phyloP scores from a whole-genome alignment of 2,113 vertebrate species.

The Thamnophis sirtalis region DNA sequence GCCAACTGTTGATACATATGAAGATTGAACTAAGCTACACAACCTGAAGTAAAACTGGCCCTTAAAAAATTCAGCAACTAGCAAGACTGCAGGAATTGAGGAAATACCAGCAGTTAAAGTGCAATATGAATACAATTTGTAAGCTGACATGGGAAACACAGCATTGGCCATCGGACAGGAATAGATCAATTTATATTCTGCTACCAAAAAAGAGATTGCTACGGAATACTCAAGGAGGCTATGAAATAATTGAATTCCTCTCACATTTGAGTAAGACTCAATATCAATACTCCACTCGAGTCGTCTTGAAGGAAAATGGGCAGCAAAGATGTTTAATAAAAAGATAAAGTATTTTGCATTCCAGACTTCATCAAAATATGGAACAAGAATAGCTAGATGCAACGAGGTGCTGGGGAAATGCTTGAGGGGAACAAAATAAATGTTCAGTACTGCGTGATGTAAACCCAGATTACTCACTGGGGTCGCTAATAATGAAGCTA shows the following conservation, averaged over 20 bases:
- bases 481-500: not conserved
- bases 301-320: too few relatives aligned
- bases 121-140: not conserved
- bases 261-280: not conserved
- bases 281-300: not conserved
- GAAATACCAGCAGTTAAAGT: not conserved
- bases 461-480: not conserved
- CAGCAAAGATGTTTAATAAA: too few relatives aligned
- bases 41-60: not conserved
- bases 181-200: not conserved
- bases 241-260: not conserved
- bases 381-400: not conserved
- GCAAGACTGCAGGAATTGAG: not conserved
- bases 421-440: not conserved
- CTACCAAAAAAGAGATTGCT: not conserved
- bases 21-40: not conserved
- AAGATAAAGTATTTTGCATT: not conserved
- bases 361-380: not conserved
- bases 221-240: not conserved
- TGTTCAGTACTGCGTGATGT: not conserved
- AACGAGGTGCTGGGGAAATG: not conserved
- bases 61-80: not conserved
- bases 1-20: not conserved
- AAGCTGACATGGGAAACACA: not conserved
- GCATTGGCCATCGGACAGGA: not conserved